Base-by-base conservation (phyloP, 2,113 vertebrate genomes). In the Burhinus oedicnemus region DNA sequence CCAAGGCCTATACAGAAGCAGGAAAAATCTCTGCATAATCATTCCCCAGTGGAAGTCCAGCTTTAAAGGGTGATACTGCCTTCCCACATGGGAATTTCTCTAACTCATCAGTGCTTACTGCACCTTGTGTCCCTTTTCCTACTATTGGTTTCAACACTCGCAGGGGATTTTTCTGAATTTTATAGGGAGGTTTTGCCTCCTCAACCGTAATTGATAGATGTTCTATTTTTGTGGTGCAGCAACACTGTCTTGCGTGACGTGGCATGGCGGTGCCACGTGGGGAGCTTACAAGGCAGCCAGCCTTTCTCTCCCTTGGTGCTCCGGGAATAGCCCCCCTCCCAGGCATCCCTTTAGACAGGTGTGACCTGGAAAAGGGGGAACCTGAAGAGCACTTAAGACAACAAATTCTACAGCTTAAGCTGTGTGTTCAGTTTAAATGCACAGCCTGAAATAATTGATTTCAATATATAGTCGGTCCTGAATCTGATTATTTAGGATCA, bases 151-250 rank as follows among this genome's bases (percentile, higher is more conserved):
- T 83, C 84, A 75, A 22, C 22, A n/a, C 40, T 85, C 22, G 2
- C 66, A 57, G 21, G 78, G 45, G 40, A 89, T 93, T 94, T 93
- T 83, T 29, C 89, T 80, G 87, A 85, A 87, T 95, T 95, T 95
- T 70, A 81, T 23, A 82, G 74, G 61, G 65, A 95, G 83, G 52
- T 40, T 93, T 89, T 96, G 86, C 40, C 74, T 95, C 74, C 77
- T 96, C 93, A 94, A 69, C 91, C 70, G 12, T 89, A 94, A 95
- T 42, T 95, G 97, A 95, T 49, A 70, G 89, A 79, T 91, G 83
- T 57, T 91, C 96, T 95, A 76, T 95, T 97, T 95, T 89, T 87
- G 91, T 71, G 90, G 79, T 54, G 74, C 55, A 75, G 82, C 87
- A 20, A 64, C 8, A 17, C 89, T 83, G 84, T 7, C 54, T 80